Conservation (phyloP, 2,797 vertebrate species). For the Cynodonichthys magdalenae region DNA sequence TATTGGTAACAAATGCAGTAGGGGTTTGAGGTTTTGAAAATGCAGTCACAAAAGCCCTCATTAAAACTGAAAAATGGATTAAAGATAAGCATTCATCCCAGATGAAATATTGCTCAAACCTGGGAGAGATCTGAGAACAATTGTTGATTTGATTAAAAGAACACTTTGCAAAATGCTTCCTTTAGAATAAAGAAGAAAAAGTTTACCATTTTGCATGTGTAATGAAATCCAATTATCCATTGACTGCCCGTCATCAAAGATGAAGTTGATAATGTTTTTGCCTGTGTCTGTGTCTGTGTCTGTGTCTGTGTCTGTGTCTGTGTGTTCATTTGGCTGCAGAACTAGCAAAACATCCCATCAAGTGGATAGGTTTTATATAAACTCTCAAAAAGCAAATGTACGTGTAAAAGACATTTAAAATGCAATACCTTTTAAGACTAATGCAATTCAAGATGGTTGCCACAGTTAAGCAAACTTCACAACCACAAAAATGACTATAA, state of each 20-base stretch:
- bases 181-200: conserved; percentile 11
- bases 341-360: no score
- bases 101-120: not conserved
- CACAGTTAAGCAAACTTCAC: no score
- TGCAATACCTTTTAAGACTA: no score
- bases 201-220: not conserved
- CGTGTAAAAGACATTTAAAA: no score
- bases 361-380: no score
- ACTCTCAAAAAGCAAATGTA: no score
- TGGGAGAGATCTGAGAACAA: not conserved
- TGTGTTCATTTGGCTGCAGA: no score
- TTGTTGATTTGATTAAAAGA: not conserved
- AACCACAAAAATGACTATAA: no score
- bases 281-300: no score
- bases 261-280: no score
- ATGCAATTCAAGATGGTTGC: no score
- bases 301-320: no score
- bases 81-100: not conserved
- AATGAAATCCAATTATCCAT: conserved; percentile 13
- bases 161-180: not conserved
- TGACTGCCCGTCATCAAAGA: not conserved
- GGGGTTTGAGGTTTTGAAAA: not conserved
- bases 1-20: not conserved
- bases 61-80: not conserved
- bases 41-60: not conserved